Conservation (phyloP, 2,113 vertebrate species). For the Cairina moschata region DNA sequence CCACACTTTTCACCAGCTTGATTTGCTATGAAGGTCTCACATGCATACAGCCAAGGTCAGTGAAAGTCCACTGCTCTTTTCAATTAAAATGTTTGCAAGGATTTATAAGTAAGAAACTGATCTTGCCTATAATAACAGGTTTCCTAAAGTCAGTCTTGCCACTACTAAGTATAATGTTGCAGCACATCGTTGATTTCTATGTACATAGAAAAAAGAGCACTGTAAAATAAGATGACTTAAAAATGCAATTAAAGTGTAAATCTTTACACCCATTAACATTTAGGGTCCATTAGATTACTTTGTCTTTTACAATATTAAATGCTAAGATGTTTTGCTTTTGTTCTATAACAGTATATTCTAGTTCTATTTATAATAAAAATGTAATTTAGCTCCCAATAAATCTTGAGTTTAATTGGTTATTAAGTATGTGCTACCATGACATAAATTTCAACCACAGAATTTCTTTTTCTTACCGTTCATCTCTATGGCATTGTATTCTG, state of each 20-base stretch:
- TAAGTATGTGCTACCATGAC: slow-evolving; percentile 50
- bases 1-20: slow-evolving; percentile 7
- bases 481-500: background rate
- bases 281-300: slow-evolving; percentile 74
- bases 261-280: slow-evolving; percentile 75
- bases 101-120: slow-evolving; percentile 74
- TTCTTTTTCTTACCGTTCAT: background rate
- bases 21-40: slow-evolving; percentile 50
- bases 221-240: slow-evolving; percentile 52
- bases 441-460: slow-evolving; percentile 28
- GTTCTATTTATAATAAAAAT: slow-evolving; percentile 68
- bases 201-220: slow-evolving; percentile 67
- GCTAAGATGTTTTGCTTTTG: slow-evolving; percentile 61
- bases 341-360: slow-evolving; percentile 55
- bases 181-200: slow-evolving; percentile 57
- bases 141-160: slow-evolving; percentile 36
- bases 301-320: slow-evolving; percentile 72
- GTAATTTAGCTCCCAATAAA: slow-evolving; percentile 68
- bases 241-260: slow-evolving; percentile 79
- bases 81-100: slow-evolving; percentile 76
- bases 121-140: slow-evolving; percentile 73
- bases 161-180: slow-evolving; percentile 61
- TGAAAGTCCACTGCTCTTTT: slow-evolving; percentile 75
- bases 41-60: slow-evolving; percentile 56
- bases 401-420: slow-evolving; percentile 76